Conservation (phyloP, 2,888 invertebrate species). For the Automeris io region DNA sequence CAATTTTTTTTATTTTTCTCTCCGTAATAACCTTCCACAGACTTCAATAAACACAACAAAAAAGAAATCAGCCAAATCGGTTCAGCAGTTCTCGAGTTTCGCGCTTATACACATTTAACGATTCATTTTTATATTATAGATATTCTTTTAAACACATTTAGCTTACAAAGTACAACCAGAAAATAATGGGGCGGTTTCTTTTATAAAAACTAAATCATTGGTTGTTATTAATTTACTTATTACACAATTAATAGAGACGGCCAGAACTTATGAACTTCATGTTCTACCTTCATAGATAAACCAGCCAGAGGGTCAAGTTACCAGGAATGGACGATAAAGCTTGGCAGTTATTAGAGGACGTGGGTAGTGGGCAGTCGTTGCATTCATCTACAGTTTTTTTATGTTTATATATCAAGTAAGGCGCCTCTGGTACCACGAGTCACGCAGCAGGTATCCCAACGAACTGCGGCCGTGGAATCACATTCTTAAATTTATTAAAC, state of each 20-base stretch:
- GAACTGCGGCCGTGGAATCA: constrained; percentile 29
- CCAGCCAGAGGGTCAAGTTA: constrained; percentile 46
- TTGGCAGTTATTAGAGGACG: constrained; percentile 54
- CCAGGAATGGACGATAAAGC: constrained; percentile 64
- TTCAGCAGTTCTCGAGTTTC: too few species aligned
- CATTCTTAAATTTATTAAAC: constrained; percentile 58
- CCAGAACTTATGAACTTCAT: constrained; percentile 27
- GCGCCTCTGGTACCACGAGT: constrained; percentile 49
- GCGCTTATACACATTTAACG: too few species aligned
- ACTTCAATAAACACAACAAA: too few species aligned
- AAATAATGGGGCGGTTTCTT: too few species aligned
- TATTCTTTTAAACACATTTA: too few species aligned
- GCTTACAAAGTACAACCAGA: too few species aligned
- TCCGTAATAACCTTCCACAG: too few species aligned
- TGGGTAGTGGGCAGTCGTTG: constrained; percentile 56
- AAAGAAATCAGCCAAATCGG: too few species aligned
- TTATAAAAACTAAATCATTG: too few species aligned
- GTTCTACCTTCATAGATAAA: constrained; percentile 45
- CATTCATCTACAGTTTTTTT: constrained; percentile 40
- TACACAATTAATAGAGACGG: constrained; percentile 34
- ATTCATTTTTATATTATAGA: too few species aligned
- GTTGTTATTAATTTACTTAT: too few species aligned
- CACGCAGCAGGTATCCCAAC: constrained; percentile 57
- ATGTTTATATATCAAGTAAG: constrained; percentile 55
- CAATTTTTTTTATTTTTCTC: too few species aligned